A percentile compares a stretch with the other conserved stretches of the same genome.
These are phyloP conservation scores for Sycobia sp. DNA, from an alignment of 1,140 invertebrate genomes.

Conservation along the genomic window DNA sequence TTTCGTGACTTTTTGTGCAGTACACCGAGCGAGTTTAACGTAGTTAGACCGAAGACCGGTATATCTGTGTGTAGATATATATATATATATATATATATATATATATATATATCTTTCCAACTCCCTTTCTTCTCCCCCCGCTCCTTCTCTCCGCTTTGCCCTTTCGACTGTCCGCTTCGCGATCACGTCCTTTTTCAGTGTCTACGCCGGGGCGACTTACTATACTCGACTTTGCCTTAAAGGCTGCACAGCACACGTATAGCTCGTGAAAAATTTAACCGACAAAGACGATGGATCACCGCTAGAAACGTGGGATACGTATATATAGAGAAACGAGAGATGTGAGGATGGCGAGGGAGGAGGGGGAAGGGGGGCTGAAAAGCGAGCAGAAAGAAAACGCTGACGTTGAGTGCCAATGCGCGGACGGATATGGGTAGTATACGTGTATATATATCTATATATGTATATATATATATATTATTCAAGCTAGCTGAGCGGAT, in stretches of 20 bases:
- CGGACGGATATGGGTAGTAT: too few species aligned
- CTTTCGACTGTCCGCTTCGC: slow-evolving; percentile 9
- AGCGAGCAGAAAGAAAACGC: neutral
- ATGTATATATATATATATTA: too few species aligned
- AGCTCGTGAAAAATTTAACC: slow-evolving; percentile 32
- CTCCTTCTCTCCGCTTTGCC: slow-evolving; percentile 16
- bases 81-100: too few species aligned
- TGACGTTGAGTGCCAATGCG: neutral
- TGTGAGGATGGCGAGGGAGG: too few species aligned
- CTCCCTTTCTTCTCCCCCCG: slow-evolving; percentile 8
- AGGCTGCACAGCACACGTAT: too few species aligned
- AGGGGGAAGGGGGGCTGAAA: neutral
- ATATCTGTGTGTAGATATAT: slow-evolving; percentile 7
- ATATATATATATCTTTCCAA: too few species aligned
- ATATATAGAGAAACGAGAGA: too few species aligned
- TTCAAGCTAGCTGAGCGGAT: too few species aligned
- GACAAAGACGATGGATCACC: slow-evolving; percentile 28
- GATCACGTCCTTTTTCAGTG: slow-evolving; percentile 11
- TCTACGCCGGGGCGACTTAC: too few species aligned
- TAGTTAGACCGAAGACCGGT: slow-evolving; percentile 36
- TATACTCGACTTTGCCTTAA: slow-evolving; percentile 4
- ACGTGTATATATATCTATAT: too few species aligned
- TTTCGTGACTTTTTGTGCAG: slow-evolving; percentile 46
- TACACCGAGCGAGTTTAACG: slow-evolving; percentile 42
- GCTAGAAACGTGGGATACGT: too few species aligned